phyloP scores from a whole-genome alignment of 2,888 invertebrate species.

The Mactromeris polynyma region DNA sequence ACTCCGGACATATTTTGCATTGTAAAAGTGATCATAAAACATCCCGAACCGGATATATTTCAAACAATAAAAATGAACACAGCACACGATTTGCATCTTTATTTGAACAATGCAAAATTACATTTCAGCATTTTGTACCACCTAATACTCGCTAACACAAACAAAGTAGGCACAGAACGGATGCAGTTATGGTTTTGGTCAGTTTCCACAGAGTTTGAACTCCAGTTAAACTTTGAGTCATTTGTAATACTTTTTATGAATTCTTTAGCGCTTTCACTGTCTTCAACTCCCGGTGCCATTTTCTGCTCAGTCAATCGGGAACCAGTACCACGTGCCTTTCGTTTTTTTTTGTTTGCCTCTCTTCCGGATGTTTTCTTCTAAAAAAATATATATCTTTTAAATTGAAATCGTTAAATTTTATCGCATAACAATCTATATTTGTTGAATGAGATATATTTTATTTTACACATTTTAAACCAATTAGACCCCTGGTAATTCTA shows the following conservation, averaged over 20 bases:
- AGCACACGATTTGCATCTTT: neutral
- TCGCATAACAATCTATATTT: too few species aligned
- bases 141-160: conserved; percentile 4
- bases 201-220: neutral
- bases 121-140: neutral
- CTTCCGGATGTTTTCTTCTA: neutral
- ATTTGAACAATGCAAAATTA: neutral
- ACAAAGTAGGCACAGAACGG: neutral
- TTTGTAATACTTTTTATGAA: neutral
- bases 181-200: neutral
- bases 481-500: too few species aligned
- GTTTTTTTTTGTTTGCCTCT: neutral
- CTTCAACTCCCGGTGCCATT: neutral
- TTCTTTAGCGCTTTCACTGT: neutral
- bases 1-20: too few species aligned
- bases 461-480: too few species aligned
- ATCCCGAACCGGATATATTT: too few species aligned
- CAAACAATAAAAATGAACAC: too few species aligned
- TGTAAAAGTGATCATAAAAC: too few species aligned
- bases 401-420: too few species aligned
- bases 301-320: neutral
- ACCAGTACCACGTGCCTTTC: neutral
- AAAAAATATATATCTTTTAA: neutral
- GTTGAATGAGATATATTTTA: too few species aligned
- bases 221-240: neutral